Percentiles rank a stretch among this genome's conserved stretches.
Evolutionary conservation across 2,113 vertebrate species (phyloP).

Genomic region (Cheirogaleus medius): DNA sequence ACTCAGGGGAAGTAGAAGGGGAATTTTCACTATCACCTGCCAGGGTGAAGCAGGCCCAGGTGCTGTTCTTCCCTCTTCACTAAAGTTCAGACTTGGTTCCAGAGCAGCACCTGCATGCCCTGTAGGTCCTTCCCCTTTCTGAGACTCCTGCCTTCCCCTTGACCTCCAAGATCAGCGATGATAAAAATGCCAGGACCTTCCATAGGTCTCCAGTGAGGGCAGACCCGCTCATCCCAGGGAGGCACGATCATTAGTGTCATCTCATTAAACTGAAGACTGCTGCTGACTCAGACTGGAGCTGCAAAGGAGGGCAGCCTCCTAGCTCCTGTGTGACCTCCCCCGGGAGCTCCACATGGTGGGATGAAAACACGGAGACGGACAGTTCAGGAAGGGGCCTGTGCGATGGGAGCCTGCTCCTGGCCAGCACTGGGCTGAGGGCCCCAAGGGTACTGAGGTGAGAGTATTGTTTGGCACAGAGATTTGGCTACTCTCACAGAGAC

Average conservation of each 20-base stretch:
- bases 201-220: conserved; percentile 70
- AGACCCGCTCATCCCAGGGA: conserved; percentile 69
- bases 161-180: conserved; percentile 42
- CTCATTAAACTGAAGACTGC: conserved; percentile 77
- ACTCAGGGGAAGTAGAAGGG: not conserved
- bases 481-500: not conserved
- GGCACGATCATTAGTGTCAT: conserved; percentile 76
- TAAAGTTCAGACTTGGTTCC: not conserved
- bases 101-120: not conserved
- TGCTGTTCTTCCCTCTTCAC: not conserved
- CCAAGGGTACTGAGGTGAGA: not conserved
- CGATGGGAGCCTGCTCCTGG: not conserved
- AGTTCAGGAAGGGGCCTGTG: not conserved
- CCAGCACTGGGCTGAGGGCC: accelerated
- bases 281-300: conserved; percentile 78
- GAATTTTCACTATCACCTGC: not conserved
- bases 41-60: not conserved
- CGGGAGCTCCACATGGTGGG: not conserved
- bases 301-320: conserved; percentile 56
- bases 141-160: conserved; percentile 16
- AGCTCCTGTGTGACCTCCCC: conserved; percentile 56
- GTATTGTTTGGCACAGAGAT: not conserved
- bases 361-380: conserved; percentile 62
- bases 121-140: conserved; percentile 42
- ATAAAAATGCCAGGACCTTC: conserved; percentile 69